Base-by-base conservation (phyloP, 2,888 invertebrate genomes). In the Pherbina coryleti region DNA sequence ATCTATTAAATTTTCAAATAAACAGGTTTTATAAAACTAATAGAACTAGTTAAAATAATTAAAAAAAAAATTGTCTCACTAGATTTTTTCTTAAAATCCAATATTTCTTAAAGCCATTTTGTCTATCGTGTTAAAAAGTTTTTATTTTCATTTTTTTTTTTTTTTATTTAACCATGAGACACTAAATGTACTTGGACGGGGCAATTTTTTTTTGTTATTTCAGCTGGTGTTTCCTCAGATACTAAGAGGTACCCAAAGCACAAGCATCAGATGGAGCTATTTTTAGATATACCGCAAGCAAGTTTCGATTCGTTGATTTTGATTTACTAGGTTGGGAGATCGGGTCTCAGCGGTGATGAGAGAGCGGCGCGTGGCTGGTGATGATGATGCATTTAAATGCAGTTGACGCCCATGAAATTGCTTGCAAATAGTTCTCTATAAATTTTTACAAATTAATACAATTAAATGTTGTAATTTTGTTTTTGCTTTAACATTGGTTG, bases 391-490 rank as follows among this genome's bases (percentile, higher is more conserved):
- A 22, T 22, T 37, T 37, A 31, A 53, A 31, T 75, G 69, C 34
- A 55, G 34, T 71, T 71, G 72, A 79, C 80, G 79, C 80, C 80
- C 78, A 76, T 80, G n/a, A 53, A 80, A 76, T 66, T 64, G 11
- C n/a, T 69, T 17, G 74, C 66, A 75, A 75, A 72, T 55, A 77
- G 60, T 49, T 67, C 17, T 25, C 44, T 69, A 17, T 66, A 34
- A 57, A 75, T 72, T 22, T 67, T 72, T 22, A 14, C 64, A 31
- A 28, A 28, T n/a, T 31, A n/a, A 9, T 31, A 8, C 19, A n/a
- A n/a, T 55, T 19, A 19, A 55, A 55, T 9, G 9, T 55, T 55
- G 8, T 62, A 14, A 9, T 25, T 28, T 22, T 60, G 3, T 22
- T 62, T 5, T 31, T 34, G 28, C 31, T 11, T 8, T 64, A 17